phyloP scores from a whole-genome alignment of 2,888 invertebrate genomes.

The Nemurella pictetii region DNA sequence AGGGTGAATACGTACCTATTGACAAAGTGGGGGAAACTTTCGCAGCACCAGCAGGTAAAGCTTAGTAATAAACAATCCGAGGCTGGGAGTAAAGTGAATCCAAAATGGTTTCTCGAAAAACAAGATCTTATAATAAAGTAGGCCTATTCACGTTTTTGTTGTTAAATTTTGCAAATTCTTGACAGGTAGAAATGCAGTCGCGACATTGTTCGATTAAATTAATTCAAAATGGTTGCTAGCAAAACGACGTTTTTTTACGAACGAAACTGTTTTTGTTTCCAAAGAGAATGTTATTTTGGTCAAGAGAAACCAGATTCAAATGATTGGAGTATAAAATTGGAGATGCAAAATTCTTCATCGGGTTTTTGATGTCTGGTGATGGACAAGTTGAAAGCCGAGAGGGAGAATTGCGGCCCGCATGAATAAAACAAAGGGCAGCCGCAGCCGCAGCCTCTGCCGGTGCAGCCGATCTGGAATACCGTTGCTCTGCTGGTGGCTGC shows the following conservation, averaged over 20 bases:
- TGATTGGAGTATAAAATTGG: conserved; percentile 23
- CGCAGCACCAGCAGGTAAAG: conserved; percentile 14
- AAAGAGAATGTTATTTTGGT: conserved; percentile 27
- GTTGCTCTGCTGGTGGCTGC: too few species aligned
- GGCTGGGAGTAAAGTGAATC: conserved; percentile 28
- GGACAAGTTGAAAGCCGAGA: not conserved
- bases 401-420: not conserved
- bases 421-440: conserved; percentile 15
- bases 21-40: not conserved
- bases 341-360: conserved; percentile 28
- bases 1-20: conserved; percentile 28
- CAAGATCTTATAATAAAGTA: conserved; percentile 33
- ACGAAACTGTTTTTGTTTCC: conserved; percentile 4
- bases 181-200: conserved; percentile 38
- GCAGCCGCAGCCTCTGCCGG: not conserved
- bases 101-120: conserved; percentile 32
- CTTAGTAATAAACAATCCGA: not conserved
- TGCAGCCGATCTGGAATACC: not conserved
- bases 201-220: conserved; percentile 31
- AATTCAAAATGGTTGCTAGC: conserved; percentile 36
- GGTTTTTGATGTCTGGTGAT: conserved; percentile 10
- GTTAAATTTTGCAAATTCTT: conserved; percentile 38
- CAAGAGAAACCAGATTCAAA: conserved; percentile 26
- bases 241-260: conserved; percentile 6
- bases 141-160: conserved; percentile 31